Base-by-base conservation (phyloP, 2,113 vertebrate genomes). In the Pygoscelis adeliae region DNA sequence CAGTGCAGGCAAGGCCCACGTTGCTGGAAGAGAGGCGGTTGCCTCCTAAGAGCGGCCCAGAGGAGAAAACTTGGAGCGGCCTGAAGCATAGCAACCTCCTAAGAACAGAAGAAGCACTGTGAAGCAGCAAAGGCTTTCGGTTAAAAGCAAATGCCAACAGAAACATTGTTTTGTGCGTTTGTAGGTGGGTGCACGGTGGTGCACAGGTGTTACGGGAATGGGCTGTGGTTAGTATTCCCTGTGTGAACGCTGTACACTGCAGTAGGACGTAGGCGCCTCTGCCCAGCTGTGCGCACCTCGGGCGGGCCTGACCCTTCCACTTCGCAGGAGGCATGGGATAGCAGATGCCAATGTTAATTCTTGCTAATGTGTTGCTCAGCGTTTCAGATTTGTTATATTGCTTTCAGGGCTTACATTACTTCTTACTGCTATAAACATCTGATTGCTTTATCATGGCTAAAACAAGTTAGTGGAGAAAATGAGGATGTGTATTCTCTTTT, bases 401-500 rank as follows among this genome's bases (percentile, higher is more conserved):
- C 42, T 93, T 91, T 74, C 21, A 30, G 73, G 65, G 47, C 30
- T 95, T 52, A 32, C 42, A 77, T 59, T 42, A 38, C 52, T 78
- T 36, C n/a, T 67, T 76, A 19, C 47, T 61, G 44, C 52, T 86
- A 32, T 42, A 50, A 90, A 46, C 29, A 62, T 53, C 53, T 58
- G 25, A 38, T 65, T 67, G 46, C 13, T 80, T 83, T 80, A 52
- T 30, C 74, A 56, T 15, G 22, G 62, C 53, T 94, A 30, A 59
- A 95, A 88, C 17, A 85, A 76, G 26, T 56, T 32, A 72, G 52
- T 53, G 44, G n/a, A 84, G 91, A 92, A 95, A 95, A 77, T 23
- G 20, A 94, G 34, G 34, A 79, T 52, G 19, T n/a, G 5, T 63
- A 17, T 66, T 87, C 34, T 58, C 36, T 63, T 38, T 65, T 79